phyloP scores from a whole-genome alignment of 2,888 invertebrate species.

The Drosophila paranaensis region DNA sequence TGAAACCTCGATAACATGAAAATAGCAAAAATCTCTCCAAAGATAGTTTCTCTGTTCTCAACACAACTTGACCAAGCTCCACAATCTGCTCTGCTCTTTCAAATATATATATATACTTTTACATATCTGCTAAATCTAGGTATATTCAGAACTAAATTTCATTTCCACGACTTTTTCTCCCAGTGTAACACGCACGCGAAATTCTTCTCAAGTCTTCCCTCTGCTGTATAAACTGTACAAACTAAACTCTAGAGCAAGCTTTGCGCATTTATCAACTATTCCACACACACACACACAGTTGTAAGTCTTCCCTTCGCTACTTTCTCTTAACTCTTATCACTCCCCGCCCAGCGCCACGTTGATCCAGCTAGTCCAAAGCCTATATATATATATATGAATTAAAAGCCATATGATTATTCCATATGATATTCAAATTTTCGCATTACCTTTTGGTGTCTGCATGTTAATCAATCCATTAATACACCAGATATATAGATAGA shows the following conservation, averaged over 20 bases:
- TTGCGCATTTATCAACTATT: neutral
- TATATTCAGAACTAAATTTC: neutral
- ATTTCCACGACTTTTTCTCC: constrained; percentile 6
- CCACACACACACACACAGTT: neutral
- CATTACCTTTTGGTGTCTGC: constrained; percentile 75
- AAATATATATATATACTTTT: too few relatives aligned
- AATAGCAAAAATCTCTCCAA: too few relatives aligned
- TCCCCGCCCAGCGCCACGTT: constrained; percentile 29
- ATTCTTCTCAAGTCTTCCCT: constrained; percentile 39
- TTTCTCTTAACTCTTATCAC: constrained; percentile 1
- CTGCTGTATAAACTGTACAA: constrained; percentile 46
- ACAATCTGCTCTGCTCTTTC: too few relatives aligned
- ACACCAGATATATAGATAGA: constrained; percentile 36
- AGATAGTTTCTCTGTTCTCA: too few relatives aligned
- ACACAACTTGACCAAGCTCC: too few relatives aligned
- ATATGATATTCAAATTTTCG: constrained; percentile 56
- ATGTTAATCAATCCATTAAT: constrained; percentile 65
- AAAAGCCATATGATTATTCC: constrained; percentile 53
- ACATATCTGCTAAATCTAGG: neutral
- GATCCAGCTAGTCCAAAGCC: constrained; percentile 17
- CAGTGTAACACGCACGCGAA: neutral
- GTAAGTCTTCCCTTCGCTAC: constrained; percentile 37
- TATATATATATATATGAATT: constrained; percentile 5
- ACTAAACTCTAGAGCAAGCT: constrained; percentile 26
- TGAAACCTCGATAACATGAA: too few relatives aligned